Evolutionary conservation across 2,113 vertebrate species (phyloP).

Genomic region (Calypte anna): DNA sequence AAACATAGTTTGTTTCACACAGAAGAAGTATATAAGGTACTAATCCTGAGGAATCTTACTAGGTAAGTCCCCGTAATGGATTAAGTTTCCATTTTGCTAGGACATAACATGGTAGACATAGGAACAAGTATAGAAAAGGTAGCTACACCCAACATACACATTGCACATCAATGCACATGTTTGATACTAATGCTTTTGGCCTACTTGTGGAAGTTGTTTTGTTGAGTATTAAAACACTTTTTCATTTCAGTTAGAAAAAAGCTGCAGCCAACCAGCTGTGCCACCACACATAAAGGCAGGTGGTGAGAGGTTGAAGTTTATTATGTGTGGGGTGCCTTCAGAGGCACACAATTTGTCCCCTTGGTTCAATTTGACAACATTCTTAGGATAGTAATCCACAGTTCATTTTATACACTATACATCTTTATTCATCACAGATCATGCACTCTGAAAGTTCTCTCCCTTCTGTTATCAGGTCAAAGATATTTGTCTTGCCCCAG

Average conservation of each 20-base stretch:
- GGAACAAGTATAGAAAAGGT: background rate
- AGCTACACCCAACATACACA: background rate
- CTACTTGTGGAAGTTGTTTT: background rate
- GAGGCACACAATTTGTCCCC: background rate
- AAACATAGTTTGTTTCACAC: background rate
- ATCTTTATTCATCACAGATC: background rate
- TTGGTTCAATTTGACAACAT: background rate
- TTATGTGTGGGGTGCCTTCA: background rate
- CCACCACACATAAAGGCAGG: background rate
- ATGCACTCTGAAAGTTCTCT: background rate
- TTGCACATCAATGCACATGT: background rate
- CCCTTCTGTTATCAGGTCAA: conserved; percentile 16
- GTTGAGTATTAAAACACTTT: background rate
- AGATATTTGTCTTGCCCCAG: background rate
- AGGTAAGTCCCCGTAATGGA: background rate
- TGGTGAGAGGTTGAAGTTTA: conserved; percentile 8
- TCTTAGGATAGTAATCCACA: background rate
- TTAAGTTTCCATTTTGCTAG: background rate
- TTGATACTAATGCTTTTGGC: background rate
- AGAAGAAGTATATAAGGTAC: background rate
- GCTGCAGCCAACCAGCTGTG: background rate
- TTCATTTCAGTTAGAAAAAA: background rate
- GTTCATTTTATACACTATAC: conserved; percentile 18
- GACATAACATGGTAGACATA: background rate
- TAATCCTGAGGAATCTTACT: background rate